A percentile compares a stretch with the other conserved stretches of the same genome.
phyloP scores from a whole-genome alignment of 2,113 vertebrate genomes.

The Gymnobelideus leadbeateri region DNA sequence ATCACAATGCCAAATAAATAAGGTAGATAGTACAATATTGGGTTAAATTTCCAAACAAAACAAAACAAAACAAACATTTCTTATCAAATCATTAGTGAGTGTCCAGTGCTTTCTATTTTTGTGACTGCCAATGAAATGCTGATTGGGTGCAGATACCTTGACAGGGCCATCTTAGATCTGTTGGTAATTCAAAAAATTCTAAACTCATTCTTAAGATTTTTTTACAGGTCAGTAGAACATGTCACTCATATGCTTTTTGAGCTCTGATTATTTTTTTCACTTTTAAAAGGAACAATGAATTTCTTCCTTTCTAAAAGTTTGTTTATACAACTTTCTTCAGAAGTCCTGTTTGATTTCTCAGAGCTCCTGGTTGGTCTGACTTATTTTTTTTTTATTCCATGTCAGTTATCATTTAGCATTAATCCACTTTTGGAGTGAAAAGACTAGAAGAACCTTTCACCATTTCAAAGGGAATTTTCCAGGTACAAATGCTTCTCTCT shows the following conservation, averaged over 20 bases:
- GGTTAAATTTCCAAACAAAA: neutral
- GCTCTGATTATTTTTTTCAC: neutral
- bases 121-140: neutral
- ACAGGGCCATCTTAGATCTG: neutral
- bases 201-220: conserved; percentile 5
- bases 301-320: neutral
- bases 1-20: neutral
- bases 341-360: neutral
- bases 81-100: neutral
- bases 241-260: neutral
- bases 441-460: neutral
- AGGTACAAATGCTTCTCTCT: conserved; percentile 11
- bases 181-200: neutral
- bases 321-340: neutral
- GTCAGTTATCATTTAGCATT: conserved; percentile 15
- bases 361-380: neutral
- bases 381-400: conserved; percentile 37
- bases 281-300: neutral
- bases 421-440: neutral
- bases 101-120: neutral
- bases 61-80: neutral
- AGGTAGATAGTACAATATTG: conserved; percentile 1
- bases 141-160: neutral
- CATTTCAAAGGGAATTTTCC: neutral
- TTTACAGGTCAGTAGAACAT: neutral